Base-by-base conservation (phyloP, 1,140 invertebrate genomes). In the Gryllus bimaculatus region DNA sequence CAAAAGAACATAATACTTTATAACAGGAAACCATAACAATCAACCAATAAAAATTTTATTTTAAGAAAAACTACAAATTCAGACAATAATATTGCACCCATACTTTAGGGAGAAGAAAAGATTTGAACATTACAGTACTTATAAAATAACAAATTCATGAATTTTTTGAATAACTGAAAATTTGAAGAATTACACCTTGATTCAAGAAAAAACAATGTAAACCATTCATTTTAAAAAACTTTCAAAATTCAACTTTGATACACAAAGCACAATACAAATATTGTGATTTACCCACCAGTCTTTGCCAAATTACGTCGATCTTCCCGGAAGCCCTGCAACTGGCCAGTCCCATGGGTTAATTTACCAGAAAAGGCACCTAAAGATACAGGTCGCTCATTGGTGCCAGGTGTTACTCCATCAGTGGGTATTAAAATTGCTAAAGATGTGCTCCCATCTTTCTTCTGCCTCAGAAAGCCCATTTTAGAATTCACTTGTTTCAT, bases 281-380 rank as follows among this genome's bases (percentile, higher is more conserved):
- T 39, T 73, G 66, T 15, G 66, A 15, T 13, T 21, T 47, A 78
- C 26, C 26, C 26, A 39, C 78, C 78, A 81, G 95, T 91, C 85
- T 96, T 96, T 0, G 93, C 93, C 80, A 92, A 87, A 85, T 98
- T 98, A 74, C 95, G 89, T 18, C 95, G 91, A 85, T 98, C 96
- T 84, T 98, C 96, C 78, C 95, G 91, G 77, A 93, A 93, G 15
- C 92, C 93, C 83, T 89, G 85, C 74, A 93, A 83, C 79, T 88
- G 86, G 7, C 89, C 88, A 49, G 92, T 93, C 20, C 96, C 97
- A 80, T 95, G 91, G 15, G 89, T 90, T 8, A 98, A 86, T 85
- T 96, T 96, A 0, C 96, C 95, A 75, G 47, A 91, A 83, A 80
- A 84, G 80, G 77, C 49, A 5, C 96, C 97, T 10, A 98, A 87